Base-by-base conservation (phyloP, 2,797 vertebrate genomes). In the Adelosebastes latens region DNA sequence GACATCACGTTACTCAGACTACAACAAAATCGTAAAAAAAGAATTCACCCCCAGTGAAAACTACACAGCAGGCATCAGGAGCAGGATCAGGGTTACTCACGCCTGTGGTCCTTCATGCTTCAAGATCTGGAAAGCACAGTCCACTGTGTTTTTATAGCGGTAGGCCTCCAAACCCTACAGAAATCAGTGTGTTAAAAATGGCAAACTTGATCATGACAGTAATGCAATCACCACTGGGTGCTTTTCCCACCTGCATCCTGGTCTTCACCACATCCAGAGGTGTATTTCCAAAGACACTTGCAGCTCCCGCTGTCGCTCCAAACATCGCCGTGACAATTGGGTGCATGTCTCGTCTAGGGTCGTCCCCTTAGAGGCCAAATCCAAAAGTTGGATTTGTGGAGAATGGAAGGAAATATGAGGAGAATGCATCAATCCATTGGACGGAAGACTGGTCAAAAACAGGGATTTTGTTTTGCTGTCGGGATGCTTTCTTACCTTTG, bases 261-360 rank as follows among this genome's bases (percentile, higher is more conserved):
- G 96, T 97, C 90, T 97, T 97, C 25, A 97, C 95, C 36, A 97
- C 97, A 79, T 97, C 97, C 13, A 97, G 84, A 24, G 96, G 96
- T 0, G 96, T 97, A 68, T 97, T 97, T 79, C 96, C 96, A 81
- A 97, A 97, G 67, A 97, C 96, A 18, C 97, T 97, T 20, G 95
- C 96, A 0, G 97, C 97, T 24, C 96, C 96, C 0, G 96, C 96
- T 2, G 95, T 95, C 0, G 96, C 96, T 58, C 96, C 96, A 52
- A 97, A 97, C 79, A 93, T 83, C 0, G 96, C 96, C 0, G 96
- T 97, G 66, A 97, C 93, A 2, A 97, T 88, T 0, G 96, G 97
- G 83, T 96, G 95, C 91, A 97, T 96, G 74, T 96, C 93, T 53
- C 85, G 79, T 52, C 93, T 77, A 7, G 94, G 94, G 78, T 97